Conservation (phyloP, 53 echinoderm and acorn worm genomes). For the Patiria pectinifera region DNA sequence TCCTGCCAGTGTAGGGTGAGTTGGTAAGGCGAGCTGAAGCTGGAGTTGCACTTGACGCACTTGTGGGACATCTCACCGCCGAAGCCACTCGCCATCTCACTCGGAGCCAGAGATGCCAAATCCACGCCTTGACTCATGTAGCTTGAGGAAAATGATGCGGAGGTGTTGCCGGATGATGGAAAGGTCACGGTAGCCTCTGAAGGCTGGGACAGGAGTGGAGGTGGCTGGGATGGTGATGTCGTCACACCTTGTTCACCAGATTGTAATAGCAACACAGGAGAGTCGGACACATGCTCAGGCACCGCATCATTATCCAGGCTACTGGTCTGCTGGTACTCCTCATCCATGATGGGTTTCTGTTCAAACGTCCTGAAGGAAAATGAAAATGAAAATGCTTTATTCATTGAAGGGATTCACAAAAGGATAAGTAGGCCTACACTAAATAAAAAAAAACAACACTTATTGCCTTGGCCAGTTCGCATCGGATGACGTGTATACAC, state of each 20-base stretch:
- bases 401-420: too few species aligned
- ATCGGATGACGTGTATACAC: too few species aligned
- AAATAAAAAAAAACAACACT: too few species aligned
- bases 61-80: not conserved
- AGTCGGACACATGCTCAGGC: not conserved
- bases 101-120: not conserved
- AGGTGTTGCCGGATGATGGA: constrained; percentile 16
- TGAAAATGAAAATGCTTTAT: not conserved
- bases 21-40: constrained; percentile 34
- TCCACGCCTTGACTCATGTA: constrained; percentile 44
- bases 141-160: constrained; percentile 16
- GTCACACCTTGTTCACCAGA: not conserved
- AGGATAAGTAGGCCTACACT: too few species aligned
- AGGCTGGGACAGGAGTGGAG: constrained; percentile 3
- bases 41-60: constrained; percentile 24
- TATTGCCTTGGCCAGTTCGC: too few species aligned
- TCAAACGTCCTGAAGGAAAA: not conserved
- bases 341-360: constrained; percentile 10
- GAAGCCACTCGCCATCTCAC: not conserved
- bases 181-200: constrained; percentile 33
- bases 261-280: not conserved
- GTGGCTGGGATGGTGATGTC: constrained; percentile 11
- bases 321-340: not conserved
- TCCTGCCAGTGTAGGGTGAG: constrained; percentile 55
- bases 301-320: not conserved